These are phyloP conservation scores for Bubo blakistoni DNA, from an alignment of 2,113 vertebrate species.

Conservation along the genomic window DNA sequence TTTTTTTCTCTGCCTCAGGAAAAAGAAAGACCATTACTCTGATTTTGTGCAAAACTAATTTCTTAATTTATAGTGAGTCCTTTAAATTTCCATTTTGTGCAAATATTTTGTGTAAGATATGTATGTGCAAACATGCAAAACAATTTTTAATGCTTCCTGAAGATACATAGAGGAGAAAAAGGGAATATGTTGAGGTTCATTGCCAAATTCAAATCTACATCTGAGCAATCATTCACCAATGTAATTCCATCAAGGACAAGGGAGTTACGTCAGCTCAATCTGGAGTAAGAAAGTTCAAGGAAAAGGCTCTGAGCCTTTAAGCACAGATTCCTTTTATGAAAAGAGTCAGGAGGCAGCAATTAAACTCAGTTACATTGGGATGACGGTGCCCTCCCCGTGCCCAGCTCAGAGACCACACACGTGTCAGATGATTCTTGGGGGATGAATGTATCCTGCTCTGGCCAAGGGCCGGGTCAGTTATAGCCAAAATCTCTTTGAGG, in stretches of 20 bases:
- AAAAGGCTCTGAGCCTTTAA: not conserved
- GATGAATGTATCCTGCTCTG: not conserved
- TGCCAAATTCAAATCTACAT: not conserved
- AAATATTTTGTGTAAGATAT: not conserved
- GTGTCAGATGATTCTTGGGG: rapidly evolving
- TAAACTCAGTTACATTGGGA: not conserved
- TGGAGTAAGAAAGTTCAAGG: not conserved
- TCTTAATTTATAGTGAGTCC: not conserved
- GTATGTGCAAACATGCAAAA: not conserved
- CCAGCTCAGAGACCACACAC: constrained; percentile 36
- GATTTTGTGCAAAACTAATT: not conserved
- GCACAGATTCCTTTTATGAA: not conserved
- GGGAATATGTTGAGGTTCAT: rapidly evolving
- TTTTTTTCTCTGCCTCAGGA: not conserved
- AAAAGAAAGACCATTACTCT: not conserved
- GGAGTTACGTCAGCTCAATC: not conserved
- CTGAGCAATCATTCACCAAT: not conserved
- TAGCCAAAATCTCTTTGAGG: not conserved
- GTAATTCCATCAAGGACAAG: not conserved
- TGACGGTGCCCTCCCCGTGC: not conserved
- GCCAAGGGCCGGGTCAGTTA: not conserved
- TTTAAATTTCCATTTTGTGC: not conserved
- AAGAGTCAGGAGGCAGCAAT: constrained; percentile 32
- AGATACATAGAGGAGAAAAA: not conserved
- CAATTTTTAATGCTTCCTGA: not conserved